phyloP scores from a whole-genome alignment of 2,888 invertebrate genomes.

The Mythimna impura region DNA sequence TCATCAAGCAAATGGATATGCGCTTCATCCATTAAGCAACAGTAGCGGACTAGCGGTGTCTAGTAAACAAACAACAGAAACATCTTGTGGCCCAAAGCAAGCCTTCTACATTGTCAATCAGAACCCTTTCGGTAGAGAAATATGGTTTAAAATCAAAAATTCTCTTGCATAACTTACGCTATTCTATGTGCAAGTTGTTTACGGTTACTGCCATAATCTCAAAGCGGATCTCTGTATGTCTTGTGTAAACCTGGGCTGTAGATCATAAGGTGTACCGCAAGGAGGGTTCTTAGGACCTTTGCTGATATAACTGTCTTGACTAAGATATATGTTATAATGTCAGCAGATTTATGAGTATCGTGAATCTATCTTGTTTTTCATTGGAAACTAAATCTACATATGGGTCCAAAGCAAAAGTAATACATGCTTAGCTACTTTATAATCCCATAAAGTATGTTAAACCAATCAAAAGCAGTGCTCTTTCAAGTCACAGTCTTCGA shows the following conservation, averaged over 20 bases:
- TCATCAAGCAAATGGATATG: conserved; percentile 73
- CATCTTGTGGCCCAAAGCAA: conserved; percentile 60
- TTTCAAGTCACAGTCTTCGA: background rate
- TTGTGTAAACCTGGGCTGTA: conserved; percentile 60
- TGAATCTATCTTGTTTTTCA: conserved; percentile 22
- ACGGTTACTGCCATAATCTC: conserved; percentile 73
- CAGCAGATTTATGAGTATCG: conserved; percentile 46
- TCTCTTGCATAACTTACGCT: conserved; percentile 53
- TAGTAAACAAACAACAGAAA: conserved; percentile 75
- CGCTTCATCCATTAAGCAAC: conserved; percentile 82
- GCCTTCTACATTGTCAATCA: conserved; percentile 30
- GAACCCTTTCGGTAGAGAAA: conserved; percentile 51
- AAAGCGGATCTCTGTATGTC: conserved; percentile 74
- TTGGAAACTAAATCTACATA: conserved; percentile 7
- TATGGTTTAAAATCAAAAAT: conserved; percentile 67
- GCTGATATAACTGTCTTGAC: conserved; percentile 63
- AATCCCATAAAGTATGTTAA: conserved; percentile 2
- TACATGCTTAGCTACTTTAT: conserved; percentile 1
- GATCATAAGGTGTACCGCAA: conserved; percentile 78
- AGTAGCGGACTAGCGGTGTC: conserved; percentile 80
- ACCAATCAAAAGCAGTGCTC: background rate
- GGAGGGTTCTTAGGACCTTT: conserved; percentile 69
- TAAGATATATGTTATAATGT: conserved; percentile 65
- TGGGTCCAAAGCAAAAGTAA: conserved; percentile 16
- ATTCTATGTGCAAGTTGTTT: conserved; percentile 47